Evolutionary conservation across 2,888 invertebrate species (phyloP), one percentile per base, ranked within the genome.

Genomic region (Papilio gigon): DNA sequence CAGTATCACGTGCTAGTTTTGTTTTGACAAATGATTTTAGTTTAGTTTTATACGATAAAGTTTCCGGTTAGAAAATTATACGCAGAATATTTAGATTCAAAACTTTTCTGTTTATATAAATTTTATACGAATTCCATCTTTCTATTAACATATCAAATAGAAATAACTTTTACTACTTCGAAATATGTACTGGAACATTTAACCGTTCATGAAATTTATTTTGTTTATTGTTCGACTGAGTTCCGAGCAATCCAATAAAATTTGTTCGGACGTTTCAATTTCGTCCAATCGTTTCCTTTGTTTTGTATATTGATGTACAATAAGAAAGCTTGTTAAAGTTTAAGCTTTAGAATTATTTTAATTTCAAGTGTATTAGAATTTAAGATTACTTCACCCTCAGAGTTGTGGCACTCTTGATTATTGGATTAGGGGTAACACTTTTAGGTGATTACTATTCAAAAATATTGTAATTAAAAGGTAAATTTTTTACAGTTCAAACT

Each of bases 151-250:
- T 65, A 44, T 56, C 53, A 65, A 20, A 40, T 44, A 47, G 1
- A 30, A 62, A 62, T 44, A 20, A 62, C 44, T 42, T 44, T 44
- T 47, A 42, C 22, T 30, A 25, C 17, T 40, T 35, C 3, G 25
- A 35, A 58, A 58, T 30, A 44, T 40, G n/a, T 47, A 53, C 9
- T 53, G 53, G n/a, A 53, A 30, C n/a, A 33, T 63, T 63, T 47
- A 12, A 37, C 22, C 50, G 20, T 35, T 25, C 17, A 35, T 37
- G 20, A 63, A 53, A 35, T 22, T 47, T 30, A 53, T 25, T 64
- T 35, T 53, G 14, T 64, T 64, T 64, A 50, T 47, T 50, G 47
- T 56, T 56, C 53, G 22, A 63, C 33, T 50, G 47, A 44, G 47
- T 47, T 47, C 33, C 20, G 47, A 50, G 33, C 30, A 47, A n/a